Base-by-base conservation (phyloP, 37 sponge, comb jelly and placozoan species). In the Cliona cf. orientalis region DNA sequence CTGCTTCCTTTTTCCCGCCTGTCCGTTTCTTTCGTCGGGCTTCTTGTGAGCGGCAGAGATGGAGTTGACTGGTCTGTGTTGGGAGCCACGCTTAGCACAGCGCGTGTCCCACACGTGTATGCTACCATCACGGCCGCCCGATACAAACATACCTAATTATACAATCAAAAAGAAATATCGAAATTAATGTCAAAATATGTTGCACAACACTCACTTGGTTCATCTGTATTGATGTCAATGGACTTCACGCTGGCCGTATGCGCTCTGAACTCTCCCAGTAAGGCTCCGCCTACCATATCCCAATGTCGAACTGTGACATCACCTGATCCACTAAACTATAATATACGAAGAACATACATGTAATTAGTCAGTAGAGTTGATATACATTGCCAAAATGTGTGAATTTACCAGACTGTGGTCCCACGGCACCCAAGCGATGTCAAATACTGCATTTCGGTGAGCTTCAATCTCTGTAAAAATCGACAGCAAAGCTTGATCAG, bases 61-160 rank as follows among this genome's bases (percentile, higher is more conserved):
- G 43, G 28, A 37, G 71, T 84, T 84, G 42, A 75, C 70, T 53
- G 85, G 85, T 53, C 40, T 74, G 57, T 76, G 77, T 0, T 32
- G 31, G 2, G 55, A 57, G 1, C 45, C 78, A 75, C 49, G 72
- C 7, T 49, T 63, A 26, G 62, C 39, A 49, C 81, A 93, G 21
- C 94, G 63, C 2, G 81, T 79, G 57, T 93, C 94, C 94, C 94
- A 93, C 23, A 93, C 73, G 33, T 33, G 39, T 6, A 93, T 75
- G 29, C 41, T 35, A 31, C 94, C 94, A 89, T 89, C 94, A 35
- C 94, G 64, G 34, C 83, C 56, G 1, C 90, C 94, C 58, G 94
- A 89, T 26, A 79, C 94, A 46, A 93, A 72, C 69, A 93, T 55
- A 78, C 69, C 94, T 93, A 38, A 6, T 26, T 62, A 62, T 26